Conservation (phyloP, 2,888 invertebrate genomes). For the Orthosia cruda region DNA sequence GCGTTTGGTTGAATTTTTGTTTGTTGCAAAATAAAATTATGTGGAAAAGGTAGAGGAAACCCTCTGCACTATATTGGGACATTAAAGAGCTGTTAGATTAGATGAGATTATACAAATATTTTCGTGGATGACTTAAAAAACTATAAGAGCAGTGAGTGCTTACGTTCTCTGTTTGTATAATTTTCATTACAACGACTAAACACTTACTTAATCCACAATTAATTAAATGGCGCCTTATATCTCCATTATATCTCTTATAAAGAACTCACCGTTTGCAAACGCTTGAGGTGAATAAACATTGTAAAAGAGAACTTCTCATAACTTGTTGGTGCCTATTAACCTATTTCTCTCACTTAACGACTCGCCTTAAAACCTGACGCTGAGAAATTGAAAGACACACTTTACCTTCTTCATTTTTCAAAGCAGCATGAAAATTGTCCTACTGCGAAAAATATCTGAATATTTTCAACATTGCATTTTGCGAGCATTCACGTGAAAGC, state of each 20-base stretch:
- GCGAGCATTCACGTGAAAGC: slow-evolving; percentile 4
- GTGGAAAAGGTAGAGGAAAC: too few relatives aligned
- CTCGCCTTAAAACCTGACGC: slow-evolving; percentile 46
- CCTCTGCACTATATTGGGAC: too few relatives aligned
- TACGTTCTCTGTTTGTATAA: neutral
- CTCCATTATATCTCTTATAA: slow-evolving; percentile 1
- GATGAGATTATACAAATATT: too few relatives aligned
- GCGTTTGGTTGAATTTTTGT: too few relatives aligned
- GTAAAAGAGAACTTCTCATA: slow-evolving; percentile 50
- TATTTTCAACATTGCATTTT: slow-evolving; percentile 11
- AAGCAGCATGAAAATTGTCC: slow-evolving; percentile 17
- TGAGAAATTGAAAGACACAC: slow-evolving; percentile 36
- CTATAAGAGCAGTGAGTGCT: neutral
- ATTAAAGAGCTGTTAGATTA: too few relatives aligned
- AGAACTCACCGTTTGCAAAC: slow-evolving; percentile 38
- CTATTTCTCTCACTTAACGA: slow-evolving; percentile 59
- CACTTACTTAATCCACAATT: slow-evolving; percentile 1
- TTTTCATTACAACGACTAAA: slow-evolving; percentile 16
- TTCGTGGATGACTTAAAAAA: neutral
- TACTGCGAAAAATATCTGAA: slow-evolving; percentile 7
- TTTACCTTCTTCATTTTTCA: slow-evolving; percentile 41
- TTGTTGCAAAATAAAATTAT: too few relatives aligned
- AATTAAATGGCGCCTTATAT: slow-evolving; percentile 20
- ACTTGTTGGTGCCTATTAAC: slow-evolving; percentile 61
- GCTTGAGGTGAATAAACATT: slow-evolving; percentile 58